A percentile compares a stretch with the other conserved stretches of the same genome.
Conservation (phyloP, 2,113 vertebrate species). For the Hoplias malabaricus region DNA sequence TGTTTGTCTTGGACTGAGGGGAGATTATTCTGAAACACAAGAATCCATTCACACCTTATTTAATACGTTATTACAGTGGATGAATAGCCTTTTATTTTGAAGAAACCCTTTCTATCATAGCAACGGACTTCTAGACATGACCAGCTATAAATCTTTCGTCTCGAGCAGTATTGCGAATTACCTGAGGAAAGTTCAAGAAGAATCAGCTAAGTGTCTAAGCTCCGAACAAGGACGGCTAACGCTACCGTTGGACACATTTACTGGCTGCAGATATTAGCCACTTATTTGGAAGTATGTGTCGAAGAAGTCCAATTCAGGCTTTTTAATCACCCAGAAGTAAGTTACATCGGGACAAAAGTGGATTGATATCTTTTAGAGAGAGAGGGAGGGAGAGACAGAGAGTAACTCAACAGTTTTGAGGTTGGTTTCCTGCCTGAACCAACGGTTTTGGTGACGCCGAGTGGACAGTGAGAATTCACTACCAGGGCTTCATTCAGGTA, state of each 20-base stretch:
- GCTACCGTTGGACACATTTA: background rate
- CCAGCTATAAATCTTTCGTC: background rate
- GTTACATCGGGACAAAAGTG: background rate
- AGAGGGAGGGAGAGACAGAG: no score
- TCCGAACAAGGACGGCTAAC: background rate
- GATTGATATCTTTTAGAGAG: no score
- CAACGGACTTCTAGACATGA: background rate
- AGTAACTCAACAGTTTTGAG: background rate
- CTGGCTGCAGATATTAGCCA: background rate
- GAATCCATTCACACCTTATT: background rate
- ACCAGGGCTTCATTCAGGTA: background rate
- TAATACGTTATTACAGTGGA: background rate
- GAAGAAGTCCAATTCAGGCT: background rate
- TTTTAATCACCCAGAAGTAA: background rate
- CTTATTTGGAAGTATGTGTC: background rate
- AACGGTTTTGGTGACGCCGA: background rate
- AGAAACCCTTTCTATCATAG: background rate
- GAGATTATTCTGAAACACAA: background rate
- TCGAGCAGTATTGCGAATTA: background rate
- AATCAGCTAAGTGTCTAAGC: background rate
- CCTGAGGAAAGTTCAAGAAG: background rate
- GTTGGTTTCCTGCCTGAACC: background rate
- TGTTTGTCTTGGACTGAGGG: background rate
- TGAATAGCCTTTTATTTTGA: background rate
- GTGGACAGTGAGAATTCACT: background rate